phyloP scores from a whole-genome alignment of 2,113 vertebrate genomes.

The Callospermophilus lateralis region DNA sequence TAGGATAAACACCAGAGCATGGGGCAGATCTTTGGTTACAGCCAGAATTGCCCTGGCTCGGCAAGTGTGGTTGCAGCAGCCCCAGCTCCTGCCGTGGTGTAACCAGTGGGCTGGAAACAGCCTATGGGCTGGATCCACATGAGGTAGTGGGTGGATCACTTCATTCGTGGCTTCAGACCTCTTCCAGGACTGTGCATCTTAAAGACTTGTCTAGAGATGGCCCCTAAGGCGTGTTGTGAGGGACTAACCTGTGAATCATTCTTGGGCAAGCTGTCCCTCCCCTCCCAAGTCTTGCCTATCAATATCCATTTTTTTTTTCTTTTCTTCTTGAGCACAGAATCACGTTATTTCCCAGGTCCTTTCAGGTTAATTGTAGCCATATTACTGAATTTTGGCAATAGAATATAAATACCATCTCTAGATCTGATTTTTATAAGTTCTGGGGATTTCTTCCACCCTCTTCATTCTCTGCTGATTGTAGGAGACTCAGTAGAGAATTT shows the following conservation, averaged over 20 bases:
- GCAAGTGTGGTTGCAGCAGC: neutral
- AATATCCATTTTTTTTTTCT: neutral
- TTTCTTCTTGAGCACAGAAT: neutral
- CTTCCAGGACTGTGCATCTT: neutral
- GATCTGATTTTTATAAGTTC: neutral
- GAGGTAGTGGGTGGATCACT: neutral
- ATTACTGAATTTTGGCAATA: neutral
- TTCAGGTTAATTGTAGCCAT: neutral
- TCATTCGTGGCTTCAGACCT: neutral
- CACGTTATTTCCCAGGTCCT: neutral
- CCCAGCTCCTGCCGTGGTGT: neutral
- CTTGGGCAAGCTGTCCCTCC: neutral
- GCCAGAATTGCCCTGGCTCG: neutral
- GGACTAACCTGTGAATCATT: neutral
- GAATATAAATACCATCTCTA: neutral
- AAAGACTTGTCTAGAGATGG: neutral
- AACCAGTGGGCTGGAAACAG: neutral
- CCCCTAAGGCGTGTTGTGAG: neutral
- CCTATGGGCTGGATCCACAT: neutral
- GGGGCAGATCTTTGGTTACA: neutral
- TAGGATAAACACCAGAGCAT: neutral
- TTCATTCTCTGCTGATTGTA: neutral
- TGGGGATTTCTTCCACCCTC: neutral
- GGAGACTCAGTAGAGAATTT: neutral
- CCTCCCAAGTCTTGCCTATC: neutral